Evolutionary conservation across 1,140 invertebrate species (phyloP), one percentile per base, ranked within the genome.

Genomic region (Apis laboriosa): DNA sequence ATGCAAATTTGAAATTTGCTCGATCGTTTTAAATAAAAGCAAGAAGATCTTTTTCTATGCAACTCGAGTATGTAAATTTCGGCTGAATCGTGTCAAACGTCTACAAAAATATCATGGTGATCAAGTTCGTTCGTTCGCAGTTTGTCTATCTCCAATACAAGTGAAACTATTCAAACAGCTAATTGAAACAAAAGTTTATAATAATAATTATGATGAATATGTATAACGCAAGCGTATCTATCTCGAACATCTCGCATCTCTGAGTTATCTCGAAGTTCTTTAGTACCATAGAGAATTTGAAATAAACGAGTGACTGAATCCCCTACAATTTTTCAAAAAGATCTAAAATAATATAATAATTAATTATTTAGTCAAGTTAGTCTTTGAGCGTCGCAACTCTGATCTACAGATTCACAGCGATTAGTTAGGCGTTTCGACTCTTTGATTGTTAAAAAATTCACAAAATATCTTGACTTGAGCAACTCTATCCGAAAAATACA

Each of bases 231-330:
- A 55, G 58, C 53, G 53, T 71, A 71, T 61, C 75, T 77, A 77
- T 77, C 61, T 77, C 63, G 79, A 81, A 21, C n/a, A 56, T 76
- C 3, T 80, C 60, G 2, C 21, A 24, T 53, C n/a, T 49, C 2
- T 60, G 24, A 19, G 74, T 56, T 34, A 55, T 64, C 17, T 43
- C 12, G 55, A 56, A 34, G 49, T 24, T 77, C 49, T 77, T 77
- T 64, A 51, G 77, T 79, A 79, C 43, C 67, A 21, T 63, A 56
- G 4, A 61, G 43, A 58, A 72, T 55, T 43, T 56, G 77, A 72
- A 64, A 80, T 34, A 56, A 80, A 66, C 58, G 64, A 56, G n/a
- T 55, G 34, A 51, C 13, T 34, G 24, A 56, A 24, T 19, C n/a
- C n/a, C 17, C 11, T 55, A 7, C 4, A 17, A 55, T 61, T 55